Evolutionary conservation across 2,888 invertebrate genomes (phyloP).

Genomic region (Nymphalis c-album): DNA sequence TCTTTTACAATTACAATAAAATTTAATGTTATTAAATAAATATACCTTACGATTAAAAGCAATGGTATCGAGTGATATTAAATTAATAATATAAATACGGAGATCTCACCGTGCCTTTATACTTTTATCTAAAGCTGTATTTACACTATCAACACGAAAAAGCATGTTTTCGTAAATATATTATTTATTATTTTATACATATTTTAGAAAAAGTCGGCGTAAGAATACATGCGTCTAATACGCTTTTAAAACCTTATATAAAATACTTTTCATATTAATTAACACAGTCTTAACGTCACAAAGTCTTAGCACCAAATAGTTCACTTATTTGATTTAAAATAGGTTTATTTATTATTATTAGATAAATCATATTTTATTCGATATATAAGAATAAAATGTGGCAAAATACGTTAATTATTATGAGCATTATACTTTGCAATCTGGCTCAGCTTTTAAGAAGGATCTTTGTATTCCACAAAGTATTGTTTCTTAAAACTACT

Average conservation of each 20-base stretch:
- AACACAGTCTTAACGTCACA: slow-evolving; percentile 63
- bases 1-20: background rate
- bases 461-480: too few species aligned
- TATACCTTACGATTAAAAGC: slow-evolving; percentile 18
- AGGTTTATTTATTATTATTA: too few species aligned
- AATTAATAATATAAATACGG: slow-evolving; percentile 15
- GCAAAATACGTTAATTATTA: too few species aligned
- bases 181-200: background rate
- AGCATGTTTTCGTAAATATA: background rate
- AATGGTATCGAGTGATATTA: slow-evolving; percentile 25
- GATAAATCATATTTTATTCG: too few species aligned
- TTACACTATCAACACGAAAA: slow-evolving; percentile 15
- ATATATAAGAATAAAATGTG: too few species aligned
- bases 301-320: slow-evolving; percentile 53
- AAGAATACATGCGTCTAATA: slow-evolving; percentile 15
- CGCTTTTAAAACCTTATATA: background rate
- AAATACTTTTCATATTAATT: slow-evolving; percentile 7
- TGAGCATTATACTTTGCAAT: too few species aligned
- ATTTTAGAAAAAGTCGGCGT: background rate
- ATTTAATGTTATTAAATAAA: slow-evolving; percentile 17
- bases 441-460: too few species aligned
- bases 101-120: slow-evolving; percentile 7
- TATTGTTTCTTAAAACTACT: too few species aligned
- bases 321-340: slow-evolving; percentile 8
- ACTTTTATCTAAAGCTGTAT: slow-evolving; percentile 21